Conservation (phyloP, 1,140 invertebrate genomes). For the Diachasmimorpha longicaudata region DNA sequence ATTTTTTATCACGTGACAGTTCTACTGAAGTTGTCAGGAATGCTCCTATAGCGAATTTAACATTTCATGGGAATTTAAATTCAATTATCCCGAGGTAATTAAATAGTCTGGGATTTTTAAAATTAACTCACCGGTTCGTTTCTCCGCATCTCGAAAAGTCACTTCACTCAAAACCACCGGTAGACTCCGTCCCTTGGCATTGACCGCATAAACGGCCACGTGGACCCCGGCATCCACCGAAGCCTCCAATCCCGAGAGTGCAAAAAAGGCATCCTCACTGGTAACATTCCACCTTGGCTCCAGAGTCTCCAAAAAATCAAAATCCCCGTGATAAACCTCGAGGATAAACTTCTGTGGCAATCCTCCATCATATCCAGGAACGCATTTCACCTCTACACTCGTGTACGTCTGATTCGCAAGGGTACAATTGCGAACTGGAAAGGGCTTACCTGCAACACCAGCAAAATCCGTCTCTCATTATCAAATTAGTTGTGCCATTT, state of each 20-base stretch:
- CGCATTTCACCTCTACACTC: conserved; percentile 77
- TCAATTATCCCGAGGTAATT: too few species aligned
- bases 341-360: conserved; percentile 80
- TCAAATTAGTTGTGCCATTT: neutral
- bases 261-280: conserved; percentile 70
- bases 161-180: conserved; percentile 75
- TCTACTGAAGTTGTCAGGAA: too few species aligned
- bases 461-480: neutral
- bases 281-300: conserved; percentile 72
- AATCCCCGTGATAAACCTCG: conserved; percentile 73
- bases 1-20: too few species aligned
- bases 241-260: conserved; percentile 74
- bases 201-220: conserved; percentile 77
- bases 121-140: conserved; percentile 73
- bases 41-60: too few species aligned
- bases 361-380: conserved; percentile 83
- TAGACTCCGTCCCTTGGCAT: conserved; percentile 78
- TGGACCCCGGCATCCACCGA: conserved; percentile 72
- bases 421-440: conserved; percentile 76
- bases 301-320: conserved; percentile 50
- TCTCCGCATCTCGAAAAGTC: conserved; percentile 80
- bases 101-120: too few species aligned
- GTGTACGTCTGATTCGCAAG: conserved; percentile 77
- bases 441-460: conserved; percentile 71
- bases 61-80: too few species aligned